Base-by-base conservation (phyloP, 2,113 vertebrate species). In the Helogale parvula region DNA sequence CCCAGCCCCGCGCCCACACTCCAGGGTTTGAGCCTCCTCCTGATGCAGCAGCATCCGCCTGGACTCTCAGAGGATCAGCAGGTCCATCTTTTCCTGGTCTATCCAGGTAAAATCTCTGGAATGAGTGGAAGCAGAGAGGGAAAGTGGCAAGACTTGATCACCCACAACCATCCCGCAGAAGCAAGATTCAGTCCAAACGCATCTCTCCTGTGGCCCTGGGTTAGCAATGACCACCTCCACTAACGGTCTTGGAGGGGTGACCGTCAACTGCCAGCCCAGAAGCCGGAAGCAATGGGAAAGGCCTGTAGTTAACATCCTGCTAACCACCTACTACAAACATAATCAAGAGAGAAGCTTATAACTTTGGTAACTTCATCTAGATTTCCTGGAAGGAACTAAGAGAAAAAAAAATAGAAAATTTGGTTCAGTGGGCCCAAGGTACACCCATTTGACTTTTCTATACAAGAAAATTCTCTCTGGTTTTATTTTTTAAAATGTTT, bases 11-110 rank as follows among this genome's bases (percentile, higher is more conserved):
- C 0, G 10, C 38, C 45, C 35, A 12, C 11, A 16, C 7, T 27
- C 27, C 60, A 29, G 31, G 16, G n/a, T 27, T 6, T 54, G 45
- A 60, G 68, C 33, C 60, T 90, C 29, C 27, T 38, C 29, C 27
- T 38, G 57, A 25, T 0, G 5, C 4, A 29, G 38, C 19, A 45
- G 45, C n/a, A 2, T 1, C 2, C 0, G 0, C 54, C 93, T 4
- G 21, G 38, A 45, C 31, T 2, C 15, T 9, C 69, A n/a, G 16
- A 11, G 27, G 52, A 2, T 0, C 0, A 1, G 19, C 57, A 45
- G 79, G 10, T 14, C 9, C 2, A 15, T 47, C n/a, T 7, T 38
- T 7, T 57, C 88, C 45, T 3, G 25, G 29, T 11, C 65, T 74
- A 71, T 1, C 33, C 27, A 47, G 68, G 45, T n/a, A 9, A 29